A percentile compares a stretch with the other conserved stretches of the same genome.
These are phyloP conservation scores for Chiroxiphia lanceolata DNA, from an alignment of 2,797 vertebrate species.

Conservation along the genomic window DNA sequence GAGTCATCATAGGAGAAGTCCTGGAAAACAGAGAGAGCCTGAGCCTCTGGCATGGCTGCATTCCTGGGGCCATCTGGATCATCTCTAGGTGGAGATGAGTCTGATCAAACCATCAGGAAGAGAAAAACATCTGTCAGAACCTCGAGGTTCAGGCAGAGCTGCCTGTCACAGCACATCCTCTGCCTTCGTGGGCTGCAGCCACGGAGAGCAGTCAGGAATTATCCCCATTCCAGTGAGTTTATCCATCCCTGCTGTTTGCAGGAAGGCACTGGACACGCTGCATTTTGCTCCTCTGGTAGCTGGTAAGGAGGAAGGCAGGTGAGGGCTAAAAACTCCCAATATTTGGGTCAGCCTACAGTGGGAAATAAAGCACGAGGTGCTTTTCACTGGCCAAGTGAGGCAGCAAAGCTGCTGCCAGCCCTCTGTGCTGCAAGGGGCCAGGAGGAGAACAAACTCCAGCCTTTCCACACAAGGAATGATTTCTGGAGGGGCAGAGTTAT, in stretches of 20 bases:
- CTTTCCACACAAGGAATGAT: no score
- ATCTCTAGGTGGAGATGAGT: neutral
- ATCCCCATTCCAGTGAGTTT: neutral
- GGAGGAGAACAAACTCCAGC: neutral
- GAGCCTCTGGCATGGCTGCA: neutral
- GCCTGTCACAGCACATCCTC: neutral
- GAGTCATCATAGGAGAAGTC: constrained; percentile 94
- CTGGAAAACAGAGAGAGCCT: constrained; percentile 65
- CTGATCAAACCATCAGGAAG: neutral
- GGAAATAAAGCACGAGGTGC: neutral
- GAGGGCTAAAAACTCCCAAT: neutral
- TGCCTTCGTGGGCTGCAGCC: neutral
- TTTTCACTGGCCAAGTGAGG: neutral
- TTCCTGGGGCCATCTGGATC: neutral
- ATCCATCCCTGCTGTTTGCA: neutral
- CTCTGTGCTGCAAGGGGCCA: neutral
- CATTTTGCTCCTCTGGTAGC: neutral
- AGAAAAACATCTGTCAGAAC: neutral
- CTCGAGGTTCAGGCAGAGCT: neutral
- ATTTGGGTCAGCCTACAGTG: neutral
- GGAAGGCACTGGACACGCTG: neutral
- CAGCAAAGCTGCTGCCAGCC: neutral
- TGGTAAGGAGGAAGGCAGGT: neutral
- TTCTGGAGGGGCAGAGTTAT: neutral
- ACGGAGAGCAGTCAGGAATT: neutral